phyloP scores from a whole-genome alignment of 2,888 invertebrate genomes.

The Perdita meconis region DNA sequence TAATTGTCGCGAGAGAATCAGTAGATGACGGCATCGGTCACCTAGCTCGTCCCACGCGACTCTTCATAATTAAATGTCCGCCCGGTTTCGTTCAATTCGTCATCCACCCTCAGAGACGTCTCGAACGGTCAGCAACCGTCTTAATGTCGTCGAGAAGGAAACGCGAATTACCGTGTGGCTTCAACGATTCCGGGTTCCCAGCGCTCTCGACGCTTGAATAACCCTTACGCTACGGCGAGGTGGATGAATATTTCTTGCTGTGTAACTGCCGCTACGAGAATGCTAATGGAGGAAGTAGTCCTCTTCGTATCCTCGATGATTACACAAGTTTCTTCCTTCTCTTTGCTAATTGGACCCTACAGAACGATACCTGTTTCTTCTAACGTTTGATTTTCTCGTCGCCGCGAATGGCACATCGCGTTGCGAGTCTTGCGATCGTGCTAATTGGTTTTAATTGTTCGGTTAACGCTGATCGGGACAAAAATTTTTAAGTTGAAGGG shows the following conservation, averaged over 20 bases:
- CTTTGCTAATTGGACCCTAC: too few relatives aligned
- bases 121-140: constrained; percentile 53
- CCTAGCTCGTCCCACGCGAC: constrained; percentile 66
- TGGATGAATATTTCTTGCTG: background rate
- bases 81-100: constrained; percentile 62
- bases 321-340: too few relatives aligned
- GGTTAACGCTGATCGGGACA: too few relatives aligned
- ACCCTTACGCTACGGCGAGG: background rate
- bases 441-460: too few relatives aligned
- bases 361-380: too few relatives aligned
- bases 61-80: constrained; percentile 70
- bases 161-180: constrained; percentile 45
- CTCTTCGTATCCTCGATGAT: background rate
- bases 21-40: constrained; percentile 51
- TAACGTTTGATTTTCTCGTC: too few relatives aligned
- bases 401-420: too few relatives aligned
- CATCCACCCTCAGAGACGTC: constrained; percentile 53
- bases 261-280: background rate
- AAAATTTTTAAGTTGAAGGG: too few relatives aligned
- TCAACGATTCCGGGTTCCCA: constrained; percentile 28
- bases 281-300: background rate
- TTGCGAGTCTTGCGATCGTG: too few relatives aligned
- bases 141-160: constrained; percentile 59
- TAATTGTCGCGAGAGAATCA: constrained; percentile 51
- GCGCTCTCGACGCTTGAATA: background rate